A percentile compares a stretch with the other conserved stretches of the same genome.
These are phyloP conservation scores for Nyctereutes procyonoides DNA, from an alignment of 2,113 vertebrate species.

Conservation along the genomic window DNA sequence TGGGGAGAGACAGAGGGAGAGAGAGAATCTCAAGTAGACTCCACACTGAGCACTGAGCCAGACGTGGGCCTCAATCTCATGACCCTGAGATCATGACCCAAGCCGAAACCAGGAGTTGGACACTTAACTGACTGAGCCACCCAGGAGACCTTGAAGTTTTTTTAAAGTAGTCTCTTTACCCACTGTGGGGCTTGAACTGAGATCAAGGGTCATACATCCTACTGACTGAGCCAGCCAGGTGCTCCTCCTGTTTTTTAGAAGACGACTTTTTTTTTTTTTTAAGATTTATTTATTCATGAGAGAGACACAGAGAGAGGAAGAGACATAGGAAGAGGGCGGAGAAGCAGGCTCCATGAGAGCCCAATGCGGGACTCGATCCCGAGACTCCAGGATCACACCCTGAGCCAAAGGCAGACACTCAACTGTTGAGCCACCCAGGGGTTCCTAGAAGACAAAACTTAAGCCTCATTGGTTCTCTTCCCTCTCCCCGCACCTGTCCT, in stretches of 20 bases:
- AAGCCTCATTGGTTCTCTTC: neutral
- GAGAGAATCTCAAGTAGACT: neutral
- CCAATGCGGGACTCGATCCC: too few relatives aligned
- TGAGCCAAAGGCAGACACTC: too few relatives aligned
- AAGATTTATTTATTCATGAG: too few relatives aligned
- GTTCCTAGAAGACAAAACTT: neutral
- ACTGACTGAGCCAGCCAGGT: neutral
- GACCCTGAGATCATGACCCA: neutral
- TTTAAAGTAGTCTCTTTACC: neutral
- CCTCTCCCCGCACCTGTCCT: neutral
- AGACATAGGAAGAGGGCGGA: too few relatives aligned
- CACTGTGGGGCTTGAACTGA: neutral
- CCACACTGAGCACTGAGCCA: neutral
- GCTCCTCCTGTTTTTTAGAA: neutral
- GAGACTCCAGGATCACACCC: too few relatives aligned
- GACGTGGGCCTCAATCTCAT: neutral
- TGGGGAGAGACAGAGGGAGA: neutral
- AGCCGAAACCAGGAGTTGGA: neutral
- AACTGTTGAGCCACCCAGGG: neutral
- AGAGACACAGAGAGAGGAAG: too few relatives aligned
- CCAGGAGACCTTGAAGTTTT: neutral
- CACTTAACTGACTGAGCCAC: neutral
- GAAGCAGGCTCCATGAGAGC: too few relatives aligned
- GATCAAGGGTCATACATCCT: neutral
- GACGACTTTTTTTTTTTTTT: neutral